phyloP scores from a whole-genome alignment of 2,113 vertebrate species.

The Nematolebias whitei region DNA sequence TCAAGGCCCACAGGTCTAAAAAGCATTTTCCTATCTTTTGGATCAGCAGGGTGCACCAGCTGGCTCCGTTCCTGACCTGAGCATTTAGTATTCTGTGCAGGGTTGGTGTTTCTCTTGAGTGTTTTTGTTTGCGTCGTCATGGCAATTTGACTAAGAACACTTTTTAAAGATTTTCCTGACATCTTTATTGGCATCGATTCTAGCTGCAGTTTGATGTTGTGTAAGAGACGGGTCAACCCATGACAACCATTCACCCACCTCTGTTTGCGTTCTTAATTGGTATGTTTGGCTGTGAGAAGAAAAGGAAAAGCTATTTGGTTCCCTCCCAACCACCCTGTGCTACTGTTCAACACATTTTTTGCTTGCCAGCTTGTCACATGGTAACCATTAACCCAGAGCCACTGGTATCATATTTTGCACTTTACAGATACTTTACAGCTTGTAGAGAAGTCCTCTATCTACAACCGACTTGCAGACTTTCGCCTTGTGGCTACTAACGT shows the following conservation, averaged over 20 bases:
- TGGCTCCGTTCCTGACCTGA: conserved; percentile 46
- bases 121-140: conserved; percentile 77
- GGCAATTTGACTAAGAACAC: conserved; percentile 54
- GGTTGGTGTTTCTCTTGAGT: conserved; percentile 51
- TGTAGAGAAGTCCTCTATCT: not conserved
- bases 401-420: not conserved
- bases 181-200: conserved; percentile 40
- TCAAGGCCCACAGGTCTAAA: conserved; percentile 1
- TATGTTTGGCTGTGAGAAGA: conserved; percentile 52
- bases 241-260: conserved; percentile 55
- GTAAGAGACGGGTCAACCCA: conserved; percentile 57
- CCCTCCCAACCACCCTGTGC: not conserved
- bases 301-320: conserved; percentile 23
- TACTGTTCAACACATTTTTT: not conserved
- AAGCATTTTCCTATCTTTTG: conserved; percentile 44
- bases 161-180: conserved; percentile 47
- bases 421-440: not conserved
- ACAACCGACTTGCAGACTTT: too few relatives aligned
- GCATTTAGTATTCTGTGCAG: conserved; percentile 55
- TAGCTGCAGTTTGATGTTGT: conserved; percentile 49
- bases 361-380: not conserved
- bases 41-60: conserved; percentile 22
- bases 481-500: too few relatives aligned
- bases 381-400: not conserved
- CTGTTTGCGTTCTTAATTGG: conserved; percentile 52